A percentile compares a stretch with the other conserved stretches of the same genome.
Conservation (phyloP, 2,888 invertebrate genomes). For the Boloria euphrosyne region DNA sequence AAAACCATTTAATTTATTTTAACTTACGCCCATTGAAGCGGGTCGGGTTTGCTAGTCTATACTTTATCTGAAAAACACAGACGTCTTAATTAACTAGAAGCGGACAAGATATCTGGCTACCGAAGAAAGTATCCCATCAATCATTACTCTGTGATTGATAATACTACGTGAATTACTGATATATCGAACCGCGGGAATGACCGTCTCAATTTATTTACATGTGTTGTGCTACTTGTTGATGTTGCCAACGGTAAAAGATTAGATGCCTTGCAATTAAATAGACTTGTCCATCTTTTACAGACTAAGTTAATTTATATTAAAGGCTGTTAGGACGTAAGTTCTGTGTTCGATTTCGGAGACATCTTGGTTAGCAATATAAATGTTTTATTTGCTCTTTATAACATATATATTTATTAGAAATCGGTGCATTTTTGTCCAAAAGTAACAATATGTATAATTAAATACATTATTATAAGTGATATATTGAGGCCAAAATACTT, state of each 20-base stretch:
- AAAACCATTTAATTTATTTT: no score
- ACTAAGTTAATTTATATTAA: neutral
- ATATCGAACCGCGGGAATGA: conserved; percentile 69
- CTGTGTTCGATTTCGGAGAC: no score
- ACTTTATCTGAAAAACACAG: conserved; percentile 9
- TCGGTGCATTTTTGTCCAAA: no score
- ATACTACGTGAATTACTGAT: conserved; percentile 80
- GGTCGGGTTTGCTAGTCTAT: neutral
- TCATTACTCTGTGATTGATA: conserved; percentile 78
- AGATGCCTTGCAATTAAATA: conserved; percentile 23
- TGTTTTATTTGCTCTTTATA: no score
- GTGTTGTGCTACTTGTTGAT: conserved; percentile 79
- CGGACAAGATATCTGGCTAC: conserved; percentile 80
- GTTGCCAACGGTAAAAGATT: conserved; percentile 66
- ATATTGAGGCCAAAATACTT: no score
- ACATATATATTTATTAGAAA: no score
- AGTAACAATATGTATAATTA: no score
- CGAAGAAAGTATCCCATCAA: conserved; percentile 78
- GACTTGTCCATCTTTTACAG: neutral
- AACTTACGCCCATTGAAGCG: no score
- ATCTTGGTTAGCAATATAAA: no score
- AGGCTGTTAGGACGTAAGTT: neutral
- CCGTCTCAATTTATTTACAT: conserved; percentile 81
- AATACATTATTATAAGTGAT: no score
- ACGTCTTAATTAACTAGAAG: conserved; percentile 75